A percentile compares a stretch with the other conserved stretches of the same genome.
Evolutionary conservation across 2,888 invertebrate species (phyloP).

Genomic region (Drosophila cognata): DNA sequence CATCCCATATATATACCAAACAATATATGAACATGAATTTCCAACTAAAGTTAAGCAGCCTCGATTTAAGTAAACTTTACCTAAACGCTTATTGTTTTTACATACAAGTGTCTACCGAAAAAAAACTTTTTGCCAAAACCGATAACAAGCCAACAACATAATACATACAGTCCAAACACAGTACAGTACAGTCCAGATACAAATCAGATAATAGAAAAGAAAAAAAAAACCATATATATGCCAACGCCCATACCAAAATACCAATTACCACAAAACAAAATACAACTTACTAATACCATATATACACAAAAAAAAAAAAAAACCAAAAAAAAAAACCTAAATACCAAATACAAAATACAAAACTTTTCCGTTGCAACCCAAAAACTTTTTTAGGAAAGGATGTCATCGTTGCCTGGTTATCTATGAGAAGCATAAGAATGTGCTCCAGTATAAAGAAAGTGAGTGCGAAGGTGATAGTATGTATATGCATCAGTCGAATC

Average conservation of each 20-base stretch:
- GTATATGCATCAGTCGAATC: conserved; percentile 86
- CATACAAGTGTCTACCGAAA: conserved; percentile 20
- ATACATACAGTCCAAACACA: conserved; percentile 31
- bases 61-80: conserved; percentile 22
- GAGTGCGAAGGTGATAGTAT: conserved; percentile 88
- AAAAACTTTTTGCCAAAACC: conserved; percentile 45
- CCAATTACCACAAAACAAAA: conserved; percentile 5
- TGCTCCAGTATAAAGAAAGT: conserved; percentile 99
- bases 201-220: conserved; percentile 18
- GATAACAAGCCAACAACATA: conserved; percentile 48
- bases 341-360: conserved; percentile 42
- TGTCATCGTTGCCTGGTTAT: conserved; percentile 98
- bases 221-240: conserved; percentile 28
- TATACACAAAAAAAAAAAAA: conserved; percentile 18
- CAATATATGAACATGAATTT: conserved; percentile 23
- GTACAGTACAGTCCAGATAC: conserved; percentile 19
- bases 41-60: conserved; percentile 40
- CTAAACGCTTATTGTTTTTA: conserved; percentile 29
- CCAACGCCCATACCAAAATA: conserved; percentile 48
- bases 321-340: conserved; percentile 1
- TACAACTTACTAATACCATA: conserved; percentile 31
- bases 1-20: conserved; percentile 17
- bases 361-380: conserved; percentile 73
- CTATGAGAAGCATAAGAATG: conserved; percentile 97
- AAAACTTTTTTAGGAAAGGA: conserved; percentile 90